phyloP scores from a whole-genome alignment of 2,113 vertebrate genomes.

The Nesogale talazaci region DNA sequence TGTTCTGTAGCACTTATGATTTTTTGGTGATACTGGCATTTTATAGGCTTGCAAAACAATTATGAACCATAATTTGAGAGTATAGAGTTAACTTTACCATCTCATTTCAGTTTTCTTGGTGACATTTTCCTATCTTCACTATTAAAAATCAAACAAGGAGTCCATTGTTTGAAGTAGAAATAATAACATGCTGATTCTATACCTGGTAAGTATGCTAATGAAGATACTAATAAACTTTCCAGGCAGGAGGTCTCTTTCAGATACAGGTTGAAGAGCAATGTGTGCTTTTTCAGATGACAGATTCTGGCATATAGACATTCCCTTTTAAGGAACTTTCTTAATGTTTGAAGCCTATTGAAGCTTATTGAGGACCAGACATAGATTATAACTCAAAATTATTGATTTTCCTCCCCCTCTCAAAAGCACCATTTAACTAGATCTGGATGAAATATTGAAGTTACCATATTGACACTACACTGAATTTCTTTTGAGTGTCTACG shows the following conservation, averaged over 20 bases:
- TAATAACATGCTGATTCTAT: not conserved
- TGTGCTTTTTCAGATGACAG: not conserved
- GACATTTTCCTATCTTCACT: not conserved
- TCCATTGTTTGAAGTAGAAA: constrained; percentile 1
- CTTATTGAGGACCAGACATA: not conserved
- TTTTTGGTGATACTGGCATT: not conserved
- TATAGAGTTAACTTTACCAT: not conserved
- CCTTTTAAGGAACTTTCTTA: constrained; percentile 9
- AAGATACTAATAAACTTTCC: not conserved
- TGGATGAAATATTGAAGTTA: not conserved
- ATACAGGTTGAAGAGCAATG: not conserved
- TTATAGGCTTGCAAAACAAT: not conserved
- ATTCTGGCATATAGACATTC: not conserved
- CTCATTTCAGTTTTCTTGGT: not conserved
- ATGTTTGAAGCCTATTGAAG: constrained; percentile 38
- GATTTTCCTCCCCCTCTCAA: not conserved
- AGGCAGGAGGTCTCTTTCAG: not conserved
- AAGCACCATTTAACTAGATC: not conserved
- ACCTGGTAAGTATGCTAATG: not conserved
- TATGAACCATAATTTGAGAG: not conserved
- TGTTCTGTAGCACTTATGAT: not conserved
- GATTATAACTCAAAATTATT: constrained; percentile 11
- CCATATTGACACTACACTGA: not conserved
- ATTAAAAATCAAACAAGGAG: not conserved
- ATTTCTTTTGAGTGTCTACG: not conserved